Evolutionary conservation across 2,888 invertebrate genomes (phyloP), one percentile per base, ranked within the genome.

Genomic region (Drosophila fungiperda): DNA sequence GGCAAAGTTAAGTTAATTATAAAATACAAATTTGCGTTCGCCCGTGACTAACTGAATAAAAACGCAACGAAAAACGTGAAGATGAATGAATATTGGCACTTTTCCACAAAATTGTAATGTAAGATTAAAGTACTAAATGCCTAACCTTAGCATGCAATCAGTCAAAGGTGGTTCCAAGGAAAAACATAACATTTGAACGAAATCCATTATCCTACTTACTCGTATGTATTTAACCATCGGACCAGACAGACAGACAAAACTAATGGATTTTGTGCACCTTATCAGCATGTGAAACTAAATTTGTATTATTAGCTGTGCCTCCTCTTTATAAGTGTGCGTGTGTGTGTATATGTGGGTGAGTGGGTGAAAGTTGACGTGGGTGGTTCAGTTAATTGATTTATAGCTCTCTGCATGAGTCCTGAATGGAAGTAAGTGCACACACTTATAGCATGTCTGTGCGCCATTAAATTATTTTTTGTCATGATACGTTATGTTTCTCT

Each of bases 371-470:
- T 32, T 40, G 20, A 26, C 68, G 49, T 61, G 35, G 33, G 20
- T 35, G 29, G 50, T 68, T 64, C 65, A 66, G 59, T 73, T 73
- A 73, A 80, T 77, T 77, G 74, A 79, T 74, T 77, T 68, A 80
- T 57, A 53, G 35, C 33, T 68, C 55, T 70, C 67, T 54, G 53
- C 29, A 15, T 48, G 45, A 45, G 38, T 62, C 33, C 29, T 62
- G 53, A 26, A 38, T 59, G 33, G 12, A 12, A 50, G 33, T 12
- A 55, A 36, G 11, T 17, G 9, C 15, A 32, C n/a, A 26, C 23
- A 17, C 26, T 38, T 35, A 29, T 20, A 12, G 48, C 36, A 54
- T 64, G 49, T 20, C 29, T 53, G 26, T 45, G 40, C 17, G 33
- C 3, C 23, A 52, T 49, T 60, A 35, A 48, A 45, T 48, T 50